Base-by-base conservation (phyloP, 2,888 invertebrate species). In the Cenopis cana region DNA sequence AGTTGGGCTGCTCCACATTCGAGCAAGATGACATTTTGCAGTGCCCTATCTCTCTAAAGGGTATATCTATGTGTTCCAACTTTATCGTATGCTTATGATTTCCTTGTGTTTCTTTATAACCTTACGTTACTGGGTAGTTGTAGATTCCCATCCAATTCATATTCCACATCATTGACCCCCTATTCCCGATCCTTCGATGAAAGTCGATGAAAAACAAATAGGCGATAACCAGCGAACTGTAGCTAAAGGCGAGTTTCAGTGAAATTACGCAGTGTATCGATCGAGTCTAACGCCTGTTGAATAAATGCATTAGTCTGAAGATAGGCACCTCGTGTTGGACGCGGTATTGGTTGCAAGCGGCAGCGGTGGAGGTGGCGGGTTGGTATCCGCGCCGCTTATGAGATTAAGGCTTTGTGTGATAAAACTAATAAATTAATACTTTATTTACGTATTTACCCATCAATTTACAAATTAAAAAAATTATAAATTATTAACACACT, bases 271-370 rank as follows among this genome's bases (percentile, higher is more conserved):
- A 83, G 78, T 77, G 86, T 85, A 90, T 91, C 91, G 92, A 92
- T 89, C 90, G 82, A 29, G 20, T 74, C 74, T 78, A 77, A 83
- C 78, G 86, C 81, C 90, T 93, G 88, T 85, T 93, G 92, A 91
- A 93, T 93, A 90, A 93, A 93, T 93, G 93, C 92, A 93, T 93
- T 93, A 93, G 91, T 76, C 89, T 89, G 90, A 90, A 91, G 92
- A 89, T 90, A 91, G 90, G 88, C 89, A 88, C 90, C 89, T 89
- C 88, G 85, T 84, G 81, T 78, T 59, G 59, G 68, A 56, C 68
- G 76, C 64, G 82, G 81, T 5, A 4, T 73, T 67, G 74, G 78
- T 1, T 0, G 78, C 1, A 38, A 62, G 79, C 68, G 74, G 6
- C 0, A 75, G 82, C 83, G 81, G 65, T 54, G 59, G 9, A 0